Conservation (phyloP, 2,797 vertebrate genomes). For the Apogon hyalosoma region DNA sequence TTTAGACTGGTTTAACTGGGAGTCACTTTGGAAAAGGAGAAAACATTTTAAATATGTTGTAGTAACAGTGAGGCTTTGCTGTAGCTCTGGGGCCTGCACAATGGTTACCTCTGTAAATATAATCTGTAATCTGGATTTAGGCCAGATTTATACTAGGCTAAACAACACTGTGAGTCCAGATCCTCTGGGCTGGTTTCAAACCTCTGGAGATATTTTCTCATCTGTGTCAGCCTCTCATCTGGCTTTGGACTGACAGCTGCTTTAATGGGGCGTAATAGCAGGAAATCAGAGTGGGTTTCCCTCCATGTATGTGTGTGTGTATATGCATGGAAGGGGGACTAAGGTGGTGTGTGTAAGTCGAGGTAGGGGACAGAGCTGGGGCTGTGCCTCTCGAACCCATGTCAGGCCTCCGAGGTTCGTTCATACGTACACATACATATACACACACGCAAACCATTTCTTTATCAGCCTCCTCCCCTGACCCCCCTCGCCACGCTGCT, state of each 20-base stretch:
- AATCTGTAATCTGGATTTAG: slow-evolving; percentile 68
- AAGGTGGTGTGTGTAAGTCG: slow-evolving; percentile 37
- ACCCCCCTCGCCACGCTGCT: slow-evolving; percentile 9
- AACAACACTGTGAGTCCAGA: slow-evolving; percentile 61
- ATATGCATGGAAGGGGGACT: slow-evolving; percentile 23
- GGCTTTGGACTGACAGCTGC: slow-evolving; percentile 84
- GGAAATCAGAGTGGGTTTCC: slow-evolving; percentile 86
- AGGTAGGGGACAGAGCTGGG: slow-evolving; percentile 68
- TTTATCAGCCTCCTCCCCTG: slow-evolving; percentile 62
- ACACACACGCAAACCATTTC: slow-evolving; percentile 49
- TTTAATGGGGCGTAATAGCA: slow-evolving; percentile 87
- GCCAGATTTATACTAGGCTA: slow-evolving; percentile 65
- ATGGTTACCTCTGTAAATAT: slow-evolving; percentile 64
- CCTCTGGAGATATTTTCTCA: slow-evolving; percentile 78
- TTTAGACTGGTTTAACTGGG: slow-evolving; percentile 31
- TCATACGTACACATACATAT: slow-evolving; percentile 21
- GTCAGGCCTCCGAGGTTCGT: slow-evolving; percentile 64
- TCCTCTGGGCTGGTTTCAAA: slow-evolving; percentile 67
- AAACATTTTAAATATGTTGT: slow-evolving; percentile 20
- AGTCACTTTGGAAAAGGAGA: slow-evolving; percentile 11
- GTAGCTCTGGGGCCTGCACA: slow-evolving; percentile 25
- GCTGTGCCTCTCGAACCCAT: slow-evolving; percentile 76
- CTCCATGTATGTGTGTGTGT: slow-evolving; percentile 60
- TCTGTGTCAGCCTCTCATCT: slow-evolving; percentile 85
- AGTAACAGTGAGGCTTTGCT: slow-evolving; percentile 38